phyloP scores from a whole-genome alignment of 2,888 invertebrate genomes.

The Oxycera nigricornis region DNA sequence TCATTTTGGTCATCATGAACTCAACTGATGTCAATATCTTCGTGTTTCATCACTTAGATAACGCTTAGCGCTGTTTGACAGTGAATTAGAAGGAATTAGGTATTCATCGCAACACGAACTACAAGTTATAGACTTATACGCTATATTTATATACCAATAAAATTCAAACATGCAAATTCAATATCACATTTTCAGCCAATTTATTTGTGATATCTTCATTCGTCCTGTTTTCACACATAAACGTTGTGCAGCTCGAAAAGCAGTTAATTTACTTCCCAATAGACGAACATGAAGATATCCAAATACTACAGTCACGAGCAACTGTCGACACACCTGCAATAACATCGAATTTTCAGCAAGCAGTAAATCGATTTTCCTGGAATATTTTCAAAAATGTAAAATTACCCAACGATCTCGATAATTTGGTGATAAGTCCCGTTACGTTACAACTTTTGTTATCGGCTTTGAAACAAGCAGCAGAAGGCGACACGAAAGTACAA shows the following conservation, averaged over 20 bases:
- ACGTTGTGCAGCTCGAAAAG: not conserved
- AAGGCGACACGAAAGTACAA: constrained; percentile 47
- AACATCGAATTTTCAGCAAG: not conserved
- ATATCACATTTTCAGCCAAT: no score
- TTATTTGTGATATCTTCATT: no score
- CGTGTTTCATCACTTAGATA: no score
- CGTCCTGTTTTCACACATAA: not conserved
- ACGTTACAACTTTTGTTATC: constrained; percentile 48
- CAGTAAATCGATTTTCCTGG: constrained; percentile 45
- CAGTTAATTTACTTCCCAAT: not conserved
- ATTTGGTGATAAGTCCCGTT: constrained; percentile 49
- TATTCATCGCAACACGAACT: no score
- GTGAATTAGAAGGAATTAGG: no score
- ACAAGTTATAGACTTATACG: no score
- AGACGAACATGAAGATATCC: not conserved
- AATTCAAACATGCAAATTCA: no score
- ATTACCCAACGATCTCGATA: constrained; percentile 42
- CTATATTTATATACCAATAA: no score
- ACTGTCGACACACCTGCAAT: not conserved
- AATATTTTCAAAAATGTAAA: constrained; percentile 45
- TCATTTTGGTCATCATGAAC: no score
- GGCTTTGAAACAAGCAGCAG: constrained; percentile 45
- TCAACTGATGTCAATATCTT: no score
- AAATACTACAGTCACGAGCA: not conserved
- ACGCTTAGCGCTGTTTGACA: no score